Conservation (phyloP, 2,888 invertebrate species). For the Andrena camellia region DNA sequence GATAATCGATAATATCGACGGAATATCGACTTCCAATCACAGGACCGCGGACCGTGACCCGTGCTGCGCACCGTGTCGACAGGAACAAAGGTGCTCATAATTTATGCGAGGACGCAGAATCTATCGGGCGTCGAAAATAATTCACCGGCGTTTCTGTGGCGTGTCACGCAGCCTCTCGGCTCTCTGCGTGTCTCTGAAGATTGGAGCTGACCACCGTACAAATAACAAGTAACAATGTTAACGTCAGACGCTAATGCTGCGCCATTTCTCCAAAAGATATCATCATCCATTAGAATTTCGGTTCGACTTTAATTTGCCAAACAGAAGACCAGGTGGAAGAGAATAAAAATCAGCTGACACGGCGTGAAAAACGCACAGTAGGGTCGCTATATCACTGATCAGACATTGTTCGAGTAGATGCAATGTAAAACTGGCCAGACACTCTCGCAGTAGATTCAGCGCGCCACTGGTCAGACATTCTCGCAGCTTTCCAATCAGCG, state of each 20-base stretch:
- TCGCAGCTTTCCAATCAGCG: not conserved
- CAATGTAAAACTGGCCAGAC: not conserved
- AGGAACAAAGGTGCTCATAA: slow-evolving; percentile 55
- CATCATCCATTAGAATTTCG: too few species aligned
- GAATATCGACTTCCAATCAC: slow-evolving; percentile 59
- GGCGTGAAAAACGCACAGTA: too few species aligned
- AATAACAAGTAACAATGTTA: too few species aligned
- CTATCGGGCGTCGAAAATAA: not conserved
- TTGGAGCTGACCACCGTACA: not conserved
- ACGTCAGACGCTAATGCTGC: too few species aligned
- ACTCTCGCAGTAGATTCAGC: not conserved
- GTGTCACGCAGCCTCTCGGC: not conserved
- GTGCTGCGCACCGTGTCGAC: slow-evolving; percentile 32
- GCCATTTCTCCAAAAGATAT: not conserved
- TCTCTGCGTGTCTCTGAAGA: not conserved
- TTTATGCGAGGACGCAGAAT: slow-evolving; percentile 40
- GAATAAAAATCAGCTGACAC: too few species aligned
- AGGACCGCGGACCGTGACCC: slow-evolving; percentile 33
- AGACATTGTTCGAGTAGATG: too few species aligned
- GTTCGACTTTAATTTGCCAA: too few species aligned
- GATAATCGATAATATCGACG: slow-evolving; percentile 57
- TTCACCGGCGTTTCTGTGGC: not conserved
- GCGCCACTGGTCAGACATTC: not conserved
- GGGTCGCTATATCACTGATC: too few species aligned
- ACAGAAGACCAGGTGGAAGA: too few species aligned